These are phyloP conservation scores for Hycleus cichorii DNA, from an alignment of 1,140 invertebrate genomes.

Conservation along the genomic window DNA sequence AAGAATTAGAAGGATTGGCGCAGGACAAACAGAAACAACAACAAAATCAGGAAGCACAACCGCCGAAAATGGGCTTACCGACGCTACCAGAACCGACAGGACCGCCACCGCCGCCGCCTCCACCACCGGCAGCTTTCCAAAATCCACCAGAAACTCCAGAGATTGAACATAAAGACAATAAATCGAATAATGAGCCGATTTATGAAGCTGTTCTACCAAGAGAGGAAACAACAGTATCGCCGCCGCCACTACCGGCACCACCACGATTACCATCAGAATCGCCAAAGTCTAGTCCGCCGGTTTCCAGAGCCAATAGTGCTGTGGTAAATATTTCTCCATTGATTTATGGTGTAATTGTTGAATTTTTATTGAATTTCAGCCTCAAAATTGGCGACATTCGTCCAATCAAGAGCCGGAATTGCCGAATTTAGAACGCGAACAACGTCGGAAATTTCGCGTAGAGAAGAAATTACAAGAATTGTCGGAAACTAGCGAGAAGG, in stretches of 20 bases:
- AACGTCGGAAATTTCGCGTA: slow-evolving; percentile 71
- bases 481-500: slow-evolving; percentile 49
- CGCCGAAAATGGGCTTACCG: slow-evolving; percentile 45
- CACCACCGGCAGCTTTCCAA: slow-evolving; percentile 36
- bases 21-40: slow-evolving; percentile 33
- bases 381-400: slow-evolving; percentile 33
- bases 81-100: slow-evolving; percentile 66
- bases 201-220: slow-evolving; percentile 74
- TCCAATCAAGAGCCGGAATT: slow-evolving; percentile 35
- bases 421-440: slow-evolving; percentile 53
- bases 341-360: not conserved
- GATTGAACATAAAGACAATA: slow-evolving; percentile 41
- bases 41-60: slow-evolving; percentile 30
- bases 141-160: slow-evolving; percentile 30
- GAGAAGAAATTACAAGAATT: slow-evolving; percentile 79
- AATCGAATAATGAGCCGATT: slow-evolving; percentile 59
- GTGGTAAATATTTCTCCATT: slow-evolving; percentile 23
- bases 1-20: slow-evolving; percentile 45
- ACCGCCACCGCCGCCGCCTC: slow-evolving; percentile 61
- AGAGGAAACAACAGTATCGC: slow-evolving; percentile 49
- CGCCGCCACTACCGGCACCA: slow-evolving; percentile 47
- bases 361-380: slow-evolving; percentile 20
- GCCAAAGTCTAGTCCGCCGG: slow-evolving; percentile 41
- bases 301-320: slow-evolving; percentile 29
- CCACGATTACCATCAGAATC: slow-evolving; percentile 42